Percentiles rank a stretch among this genome's conserved stretches.
These are phyloP conservation scores for Luperina nickerlii DNA, from an alignment of 2,888 invertebrate species.

Conservation along the genomic window DNA sequence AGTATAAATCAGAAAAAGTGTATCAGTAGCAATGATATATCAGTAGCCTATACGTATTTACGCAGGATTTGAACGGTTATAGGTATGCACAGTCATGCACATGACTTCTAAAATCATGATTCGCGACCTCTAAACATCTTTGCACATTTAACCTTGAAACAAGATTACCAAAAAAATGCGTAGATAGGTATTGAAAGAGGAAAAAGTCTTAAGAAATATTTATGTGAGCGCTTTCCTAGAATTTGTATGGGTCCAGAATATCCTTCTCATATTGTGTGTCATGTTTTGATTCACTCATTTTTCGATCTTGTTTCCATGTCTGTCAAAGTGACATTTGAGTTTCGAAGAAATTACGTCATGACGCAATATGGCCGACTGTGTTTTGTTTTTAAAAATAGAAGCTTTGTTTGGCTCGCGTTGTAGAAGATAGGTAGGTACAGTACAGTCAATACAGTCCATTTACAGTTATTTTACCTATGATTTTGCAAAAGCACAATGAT, in stretches of 20 bases:
- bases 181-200: constrained; percentile 63
- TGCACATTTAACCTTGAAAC: constrained; percentile 46
- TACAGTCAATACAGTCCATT: neutral
- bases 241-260: constrained; percentile 44
- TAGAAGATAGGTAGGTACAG: neutral
- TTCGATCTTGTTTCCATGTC: constrained; percentile 50
- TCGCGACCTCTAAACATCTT: constrained; percentile 33
- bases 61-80: neutral
- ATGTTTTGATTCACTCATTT: constrained; percentile 55
- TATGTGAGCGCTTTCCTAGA: constrained; percentile 60
- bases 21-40: neutral
- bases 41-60: neutral
- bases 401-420: constrained; percentile 14
- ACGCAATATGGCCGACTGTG: constrained; percentile 26
- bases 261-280: constrained; percentile 62
- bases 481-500: neutral
- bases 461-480: neutral
- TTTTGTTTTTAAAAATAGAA: constrained; percentile 40
- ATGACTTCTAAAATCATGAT: constrained; percentile 12
- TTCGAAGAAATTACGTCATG: constrained; percentile 60
- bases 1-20: neutral
- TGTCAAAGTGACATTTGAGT: constrained; percentile 64
- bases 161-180: constrained; percentile 38
- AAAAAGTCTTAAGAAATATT: constrained; percentile 56
- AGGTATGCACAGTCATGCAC: neutral